Base-by-base conservation (phyloP, 2,888 invertebrate species). In the Drosophila birchii region DNA sequence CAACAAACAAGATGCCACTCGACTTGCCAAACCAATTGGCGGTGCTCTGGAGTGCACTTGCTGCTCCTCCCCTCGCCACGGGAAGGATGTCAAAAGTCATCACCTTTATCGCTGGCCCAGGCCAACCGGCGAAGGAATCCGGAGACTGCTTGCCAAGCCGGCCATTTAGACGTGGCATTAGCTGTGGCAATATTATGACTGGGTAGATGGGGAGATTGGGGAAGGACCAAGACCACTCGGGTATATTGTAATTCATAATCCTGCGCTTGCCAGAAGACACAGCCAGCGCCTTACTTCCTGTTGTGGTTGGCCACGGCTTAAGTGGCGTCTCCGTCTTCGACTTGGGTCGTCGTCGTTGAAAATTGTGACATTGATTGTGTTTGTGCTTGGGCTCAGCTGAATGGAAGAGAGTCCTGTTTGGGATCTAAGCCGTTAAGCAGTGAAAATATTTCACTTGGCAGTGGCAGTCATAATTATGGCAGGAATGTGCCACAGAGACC, bases 161-260 rank as follows among this genome's bases (percentile, higher is more conserved):
- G 70, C 74, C 75, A 82, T 58, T 75, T 73, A 72, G 70, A 69
- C 73, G 59, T 67, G 84, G 84, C 76, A 79, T 75, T 81, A 71
- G 80, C 85, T 79, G 78, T 82, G 80, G 82, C 79, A 84, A 88
- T 85, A 90, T 84, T 88, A 86, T 87, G 90, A 88, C 80, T 55
- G 61, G 49, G 55, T 34, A 38, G 8, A 26, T 26, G 5, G 26
- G 34, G 38, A 20, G 32, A 16, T 3, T 11, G 49, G 32, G 11
- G 12, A 14, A 9, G 51, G 34, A 51, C 34, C 51, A 9, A 68
- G 63, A 80, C 12, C 18, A 67, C 53, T 76, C 86, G 82, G 86
- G 76, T 86, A 80, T 85, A 87, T 85, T 86, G 89, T 86, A 88
- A 88, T 89, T 89, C 88, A 89, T 89, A 89, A 86, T 87, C 89